Conservation (phyloP, 2,113 vertebrate species). For the Hemicordylus capensis region DNA sequence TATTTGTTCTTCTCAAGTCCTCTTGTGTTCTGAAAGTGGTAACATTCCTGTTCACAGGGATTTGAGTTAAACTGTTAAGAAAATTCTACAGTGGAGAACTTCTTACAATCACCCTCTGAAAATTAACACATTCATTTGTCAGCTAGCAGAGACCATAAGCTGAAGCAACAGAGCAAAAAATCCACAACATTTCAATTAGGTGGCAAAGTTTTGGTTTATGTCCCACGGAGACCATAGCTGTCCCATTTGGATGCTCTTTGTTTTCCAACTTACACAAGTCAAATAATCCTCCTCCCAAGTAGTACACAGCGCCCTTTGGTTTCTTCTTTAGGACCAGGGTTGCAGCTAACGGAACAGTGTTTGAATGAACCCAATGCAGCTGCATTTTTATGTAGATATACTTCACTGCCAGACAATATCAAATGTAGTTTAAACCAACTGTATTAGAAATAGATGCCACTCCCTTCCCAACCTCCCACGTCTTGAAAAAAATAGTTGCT, state of each 20-base stretch:
- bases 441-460: conserved; percentile 26
- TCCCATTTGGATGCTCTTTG: conserved; percentile 14
- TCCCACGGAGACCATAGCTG: neutral
- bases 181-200: conserved; percentile 19
- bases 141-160: conserved; percentile 1
- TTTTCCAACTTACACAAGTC: conserved; percentile 20
- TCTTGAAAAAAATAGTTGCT: conserved; percentile 23
- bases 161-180: conserved; percentile 16
- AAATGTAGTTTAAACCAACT: neutral
- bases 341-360: conserved; percentile 18
- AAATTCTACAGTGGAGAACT: conserved; percentile 4
- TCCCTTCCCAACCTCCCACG: conserved; percentile 18
- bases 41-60: conserved; percentile 47
- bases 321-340: conserved; percentile 38
- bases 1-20: conserved; percentile 27
- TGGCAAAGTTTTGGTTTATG: conserved; percentile 36
- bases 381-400: neutral
- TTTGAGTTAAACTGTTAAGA: conserved; percentile 30
- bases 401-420: conserved; percentile 4
- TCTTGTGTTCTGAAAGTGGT: conserved; percentile 42
- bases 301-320: conserved; percentile 43
- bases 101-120: neutral
- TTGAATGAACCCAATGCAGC: neutral
- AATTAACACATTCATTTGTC: conserved; percentile 57
- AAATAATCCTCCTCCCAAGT: conserved; percentile 25